Conservation (phyloP, 1,140 invertebrate genomes). For the Sesamia nonagrioides region DNA sequence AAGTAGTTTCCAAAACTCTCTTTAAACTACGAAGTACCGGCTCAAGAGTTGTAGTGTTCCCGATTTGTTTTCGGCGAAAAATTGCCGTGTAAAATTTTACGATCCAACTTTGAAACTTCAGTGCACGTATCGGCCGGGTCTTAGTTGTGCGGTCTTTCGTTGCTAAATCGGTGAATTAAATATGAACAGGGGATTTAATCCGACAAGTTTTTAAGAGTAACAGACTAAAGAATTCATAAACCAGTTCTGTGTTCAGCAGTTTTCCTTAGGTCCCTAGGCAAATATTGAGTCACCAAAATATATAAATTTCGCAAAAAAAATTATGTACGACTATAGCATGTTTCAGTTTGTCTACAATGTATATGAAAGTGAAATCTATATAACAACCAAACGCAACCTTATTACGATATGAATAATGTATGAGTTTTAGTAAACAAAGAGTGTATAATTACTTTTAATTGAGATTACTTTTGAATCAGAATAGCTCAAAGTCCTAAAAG, state of each 20-base stretch:
- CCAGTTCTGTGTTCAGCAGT: neutral
- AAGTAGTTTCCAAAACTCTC: neutral
- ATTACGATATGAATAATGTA: too few relatives aligned
- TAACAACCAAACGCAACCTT: too few relatives aligned
- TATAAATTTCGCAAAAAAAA: too few relatives aligned
- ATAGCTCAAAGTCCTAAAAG: neutral
- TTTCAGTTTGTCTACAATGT: too few relatives aligned
- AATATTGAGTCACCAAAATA: neutral
- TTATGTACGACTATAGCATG: too few relatives aligned
- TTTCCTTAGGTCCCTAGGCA: neutral
- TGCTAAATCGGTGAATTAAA: conserved; percentile 37
- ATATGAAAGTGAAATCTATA: too few relatives aligned
- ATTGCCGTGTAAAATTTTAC: conserved; percentile 35
- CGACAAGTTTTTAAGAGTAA: conserved; percentile 21
- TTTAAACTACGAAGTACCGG: conserved; percentile 12
- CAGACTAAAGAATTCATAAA: conserved; percentile 11
- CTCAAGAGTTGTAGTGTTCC: conserved; percentile 10
- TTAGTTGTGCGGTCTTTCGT: neutral
- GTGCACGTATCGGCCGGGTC: neutral
- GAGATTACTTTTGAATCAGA: neutral
- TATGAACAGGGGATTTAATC: conserved; percentile 35
- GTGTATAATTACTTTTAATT: too few relatives aligned
- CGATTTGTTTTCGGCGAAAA: conserved; percentile 35
- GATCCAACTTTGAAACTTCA: conserved; percentile 10
- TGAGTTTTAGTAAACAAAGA: too few relatives aligned